phyloP scores from a whole-genome alignment of 35 echinoderm and acorn worm species.

The Lytechinus pictus region DNA sequence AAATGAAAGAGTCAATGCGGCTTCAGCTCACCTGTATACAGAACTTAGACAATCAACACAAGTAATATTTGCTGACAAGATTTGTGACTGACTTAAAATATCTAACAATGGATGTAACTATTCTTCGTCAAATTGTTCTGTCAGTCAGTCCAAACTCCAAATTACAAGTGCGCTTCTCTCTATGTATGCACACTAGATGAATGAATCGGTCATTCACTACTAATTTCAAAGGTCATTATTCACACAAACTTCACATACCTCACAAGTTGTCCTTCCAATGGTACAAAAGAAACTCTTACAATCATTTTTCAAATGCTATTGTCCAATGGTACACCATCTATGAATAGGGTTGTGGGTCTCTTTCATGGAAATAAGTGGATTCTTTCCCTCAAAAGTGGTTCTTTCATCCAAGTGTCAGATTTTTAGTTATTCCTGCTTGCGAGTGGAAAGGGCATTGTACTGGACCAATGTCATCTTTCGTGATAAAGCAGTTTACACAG shows the following conservation, averaged over 20 bases:
- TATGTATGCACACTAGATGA: neutral
- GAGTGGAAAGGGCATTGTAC: neutral
- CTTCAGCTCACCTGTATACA: neutral
- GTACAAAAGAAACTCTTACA: neutral
- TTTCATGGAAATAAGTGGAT: neutral
- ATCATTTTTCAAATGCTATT: neutral
- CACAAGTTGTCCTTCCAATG: neutral
- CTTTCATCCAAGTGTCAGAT: neutral
- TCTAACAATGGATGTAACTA: neutral
- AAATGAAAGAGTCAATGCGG: neutral
- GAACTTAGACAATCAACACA: neutral
- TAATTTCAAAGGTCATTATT: neutral
- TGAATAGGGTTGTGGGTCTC: neutral
- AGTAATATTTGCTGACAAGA: neutral
- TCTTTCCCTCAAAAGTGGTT: neutral
- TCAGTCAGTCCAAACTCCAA: neutral
- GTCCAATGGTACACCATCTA: neutral
- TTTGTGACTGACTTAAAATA: neutral
- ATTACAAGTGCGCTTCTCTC: neutral
- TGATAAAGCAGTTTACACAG: neutral
- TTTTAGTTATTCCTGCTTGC: neutral
- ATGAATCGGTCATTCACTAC: neutral
- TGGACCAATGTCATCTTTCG: neutral
- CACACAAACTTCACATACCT: neutral
- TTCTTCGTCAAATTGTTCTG: neutral